A percentile compares a stretch with the other conserved stretches of the same genome.
phyloP scores from a whole-genome alignment of 2,888 invertebrate species.

The Syritta pipiens region DNA sequence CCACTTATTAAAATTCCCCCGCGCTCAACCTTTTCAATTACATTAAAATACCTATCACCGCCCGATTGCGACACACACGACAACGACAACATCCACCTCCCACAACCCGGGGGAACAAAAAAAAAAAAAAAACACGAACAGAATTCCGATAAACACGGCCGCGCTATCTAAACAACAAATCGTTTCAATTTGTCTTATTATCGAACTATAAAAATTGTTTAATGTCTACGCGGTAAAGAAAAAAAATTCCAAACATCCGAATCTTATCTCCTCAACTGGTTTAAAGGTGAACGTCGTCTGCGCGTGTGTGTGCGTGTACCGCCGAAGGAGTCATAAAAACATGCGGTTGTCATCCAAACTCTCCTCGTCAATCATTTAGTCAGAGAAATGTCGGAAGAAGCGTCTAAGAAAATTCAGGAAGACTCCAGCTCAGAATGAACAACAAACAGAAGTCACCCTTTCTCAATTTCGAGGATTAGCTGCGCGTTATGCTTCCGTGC shows the following conservation, averaged over 20 bases:
- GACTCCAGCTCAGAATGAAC: slow-evolving; percentile 58
- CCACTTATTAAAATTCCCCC: slow-evolving; percentile 36
- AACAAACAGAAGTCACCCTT: slow-evolving; percentile 63
- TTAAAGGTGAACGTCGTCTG: no score
- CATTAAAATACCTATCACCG: slow-evolving; percentile 51
- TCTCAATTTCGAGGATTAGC: slow-evolving; percentile 28
- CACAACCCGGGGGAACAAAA: no score
- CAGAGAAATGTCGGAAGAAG: slow-evolving; percentile 65
- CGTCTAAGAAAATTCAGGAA: slow-evolving; percentile 63
- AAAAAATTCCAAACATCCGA: slow-evolving; percentile 32
- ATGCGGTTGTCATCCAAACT: slow-evolving; percentile 26
- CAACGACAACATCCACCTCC: no score
- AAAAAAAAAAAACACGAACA: neutral
- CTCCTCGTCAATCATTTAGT: slow-evolving; percentile 60
- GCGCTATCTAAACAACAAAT: slow-evolving; percentile 58
- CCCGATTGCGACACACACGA: slow-evolving; percentile 37
- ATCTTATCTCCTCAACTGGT: slow-evolving; percentile 6
- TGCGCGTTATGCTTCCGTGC: neutral
- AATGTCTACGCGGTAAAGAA: slow-evolving; percentile 7
- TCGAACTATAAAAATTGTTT: slow-evolving; percentile 56
- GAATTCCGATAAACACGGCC: slow-evolving; percentile 6
- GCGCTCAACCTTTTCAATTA: slow-evolving; percentile 33
- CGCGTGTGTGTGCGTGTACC: no score
- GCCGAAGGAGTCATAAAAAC: no score
- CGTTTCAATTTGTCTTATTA: slow-evolving; percentile 57